Conservation (phyloP, 2,888 invertebrate genomes). For the Drosophila lutescens region DNA sequence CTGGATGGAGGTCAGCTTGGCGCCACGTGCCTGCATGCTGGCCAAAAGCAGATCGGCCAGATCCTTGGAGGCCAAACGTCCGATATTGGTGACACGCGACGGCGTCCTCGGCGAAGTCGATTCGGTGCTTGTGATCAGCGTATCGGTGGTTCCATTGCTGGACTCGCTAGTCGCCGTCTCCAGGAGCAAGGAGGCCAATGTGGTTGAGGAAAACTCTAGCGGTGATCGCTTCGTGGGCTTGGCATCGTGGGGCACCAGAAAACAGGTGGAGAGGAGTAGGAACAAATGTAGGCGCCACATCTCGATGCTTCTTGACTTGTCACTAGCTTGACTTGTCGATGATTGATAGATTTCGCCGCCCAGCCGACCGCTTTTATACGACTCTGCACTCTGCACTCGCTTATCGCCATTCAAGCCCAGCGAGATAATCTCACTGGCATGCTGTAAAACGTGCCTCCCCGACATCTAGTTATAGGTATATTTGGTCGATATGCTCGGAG, state of each 20-base stretch:
- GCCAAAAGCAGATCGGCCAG: conserved; percentile 67
- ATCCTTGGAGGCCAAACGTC: conserved; percentile 65
- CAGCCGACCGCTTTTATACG: conserved; percentile 32
- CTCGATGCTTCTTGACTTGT: conserved; percentile 18
- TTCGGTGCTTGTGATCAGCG: not conserved
- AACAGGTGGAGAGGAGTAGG: conserved; percentile 64
- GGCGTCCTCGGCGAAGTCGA: not conserved
- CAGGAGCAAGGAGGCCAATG: conserved; percentile 15
- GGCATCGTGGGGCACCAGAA: conserved; percentile 65
- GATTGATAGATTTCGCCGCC: conserved; percentile 37
- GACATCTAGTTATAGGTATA: conserved; percentile 19
- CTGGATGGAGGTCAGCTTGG: conserved; percentile 42
- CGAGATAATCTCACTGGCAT: conserved; percentile 49
- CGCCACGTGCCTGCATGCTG: conserved; percentile 63
- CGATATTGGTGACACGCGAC: conserved; percentile 38
- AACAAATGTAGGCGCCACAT: conserved; percentile 73
- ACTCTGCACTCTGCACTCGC: not conserved
- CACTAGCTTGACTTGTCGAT: conserved; percentile 1
- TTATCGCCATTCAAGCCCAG: conserved; percentile 13
- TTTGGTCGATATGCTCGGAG: conserved; percentile 8
- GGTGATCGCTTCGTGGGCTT: conserved; percentile 47
- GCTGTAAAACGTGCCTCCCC: conserved; percentile 60
- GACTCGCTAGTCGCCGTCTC: conserved; percentile 3
- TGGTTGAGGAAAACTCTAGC: conserved; percentile 2
- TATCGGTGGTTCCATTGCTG: conserved; percentile 8